Evolutionary conservation across 2,888 invertebrate species (phyloP).

Genomic region (Dorcus hopei): DNA sequence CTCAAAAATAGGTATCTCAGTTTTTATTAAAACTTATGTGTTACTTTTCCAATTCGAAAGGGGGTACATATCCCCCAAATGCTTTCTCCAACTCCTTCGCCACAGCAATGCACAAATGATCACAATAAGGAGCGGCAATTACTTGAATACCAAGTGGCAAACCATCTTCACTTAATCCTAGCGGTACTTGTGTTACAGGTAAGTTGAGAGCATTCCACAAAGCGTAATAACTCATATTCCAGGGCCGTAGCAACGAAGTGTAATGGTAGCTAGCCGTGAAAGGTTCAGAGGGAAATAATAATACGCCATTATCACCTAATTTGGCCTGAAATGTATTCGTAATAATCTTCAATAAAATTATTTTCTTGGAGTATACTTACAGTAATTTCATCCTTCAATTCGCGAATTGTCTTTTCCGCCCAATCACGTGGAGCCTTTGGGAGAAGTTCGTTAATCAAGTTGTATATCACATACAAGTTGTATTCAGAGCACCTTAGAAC

Average conservation of each 20-base stretch:
- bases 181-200: slow-evolving; percentile 81
- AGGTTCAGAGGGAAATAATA: slow-evolving; percentile 81
- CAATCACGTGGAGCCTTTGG: slow-evolving; percentile 64
- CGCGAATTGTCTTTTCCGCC: slow-evolving; percentile 59
- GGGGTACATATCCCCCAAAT: slow-evolving; percentile 71
- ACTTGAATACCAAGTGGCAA: slow-evolving; percentile 79
- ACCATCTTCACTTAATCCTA: slow-evolving; percentile 68
- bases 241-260: slow-evolving; percentile 70
- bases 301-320: slow-evolving; percentile 74
- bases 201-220: slow-evolving; percentile 81
- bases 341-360: no score
- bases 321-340: slow-evolving; percentile 53
- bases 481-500: slow-evolving; percentile 60
- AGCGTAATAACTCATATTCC: slow-evolving; percentile 82
- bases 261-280: slow-evolving; percentile 79
- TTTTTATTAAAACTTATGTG: no score
- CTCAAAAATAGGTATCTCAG: no score
- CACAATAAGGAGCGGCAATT: slow-evolving; percentile 67
- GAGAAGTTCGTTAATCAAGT: slow-evolving; percentile 63
- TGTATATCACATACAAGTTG: slow-evolving; percentile 66
- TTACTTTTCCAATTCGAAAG: slow-evolving; percentile 40
- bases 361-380: slow-evolving; percentile 47
- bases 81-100: slow-evolving; percentile 65
- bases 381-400: slow-evolving; percentile 58
- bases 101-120: slow-evolving; percentile 70